Evolutionary conservation across 2,888 invertebrate genomes (phyloP), one percentile per base, ranked within the genome.

Genomic region (Pyralis farinalis): DNA sequence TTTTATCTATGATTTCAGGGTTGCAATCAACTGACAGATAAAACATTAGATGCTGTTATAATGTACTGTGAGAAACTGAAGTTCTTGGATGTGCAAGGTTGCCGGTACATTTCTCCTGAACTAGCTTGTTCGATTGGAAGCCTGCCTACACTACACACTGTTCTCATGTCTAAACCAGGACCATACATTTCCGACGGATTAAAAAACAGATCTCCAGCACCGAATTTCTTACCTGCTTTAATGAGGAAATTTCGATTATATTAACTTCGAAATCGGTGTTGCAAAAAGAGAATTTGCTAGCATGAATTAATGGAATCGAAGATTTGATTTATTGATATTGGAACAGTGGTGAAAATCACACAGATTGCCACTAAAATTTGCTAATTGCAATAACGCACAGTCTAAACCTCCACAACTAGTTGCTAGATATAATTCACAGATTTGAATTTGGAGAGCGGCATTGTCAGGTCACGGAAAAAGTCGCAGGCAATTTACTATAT

Each of bases 1-100:
- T n/a, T n/a, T n/a, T n/a, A n/a, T n/a, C n/a, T n/a, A n/a, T n/a
- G 2, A 8, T 86, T 85, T 11, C 83, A 92, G 91, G 91, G 91
- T 43, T 93, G 93, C 67, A 91, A 90, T 51, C 89, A 90, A 56
- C 67, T 93, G 16, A 92, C 93, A 1, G 91, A 93, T 58, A 84
- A 73, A 42, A 86, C 90, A 9, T 68, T 93, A 21, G 78, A 88
- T 43, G 83, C 89, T 9, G 79, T 93, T 22, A 78, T 71, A 49
- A 53, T 61, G 0, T 61, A 90, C 56, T 91, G 92, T 55, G 69
- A 79, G 42, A 83, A 85, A 45, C 71, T 93, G 39, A 88, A 90
- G 51, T 84, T 90, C 47, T 66, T 93, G 40, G 92, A 93, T 59
- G 87, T 92, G 6, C 91, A 89, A 57, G 84, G 84, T 5, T 91